Conservation (phyloP, 1,140 invertebrate species). For the Thereuonema tuberculata region DNA sequence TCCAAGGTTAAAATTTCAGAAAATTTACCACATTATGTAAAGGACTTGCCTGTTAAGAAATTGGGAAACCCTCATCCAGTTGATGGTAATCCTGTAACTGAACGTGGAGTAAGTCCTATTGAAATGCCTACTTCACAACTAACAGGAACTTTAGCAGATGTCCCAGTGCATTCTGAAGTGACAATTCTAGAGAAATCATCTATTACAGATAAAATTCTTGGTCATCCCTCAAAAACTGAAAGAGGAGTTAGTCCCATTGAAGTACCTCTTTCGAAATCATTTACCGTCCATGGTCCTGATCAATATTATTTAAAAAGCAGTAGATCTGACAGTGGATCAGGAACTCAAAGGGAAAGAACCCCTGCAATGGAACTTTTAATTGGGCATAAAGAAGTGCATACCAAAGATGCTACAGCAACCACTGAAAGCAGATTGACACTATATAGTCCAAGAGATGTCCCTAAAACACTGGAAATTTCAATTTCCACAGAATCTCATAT, state of each 20-base stretch:
- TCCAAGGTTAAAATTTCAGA: too few species aligned
- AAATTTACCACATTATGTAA: too few species aligned
- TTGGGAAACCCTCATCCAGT: not conserved
- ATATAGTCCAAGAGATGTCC: slow-evolving; percentile 31
- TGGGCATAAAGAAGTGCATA: slow-evolving; percentile 37
- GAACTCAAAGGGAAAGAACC: too few species aligned
- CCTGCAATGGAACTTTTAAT: slow-evolving; percentile 37
- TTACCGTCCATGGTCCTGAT: not conserved
- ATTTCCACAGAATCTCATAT: slow-evolving; percentile 39
- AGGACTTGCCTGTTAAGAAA: too few species aligned
- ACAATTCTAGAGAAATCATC: too few species aligned
- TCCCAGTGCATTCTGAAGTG: too few species aligned
- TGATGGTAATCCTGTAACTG: too few species aligned
- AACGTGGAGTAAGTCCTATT: too few species aligned
- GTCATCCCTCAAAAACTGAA: not conserved
- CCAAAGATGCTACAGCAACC: slow-evolving; percentile 34
- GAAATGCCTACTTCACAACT: too few species aligned
- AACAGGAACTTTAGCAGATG: too few species aligned
- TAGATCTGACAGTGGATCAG: too few species aligned
- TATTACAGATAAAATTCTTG: not conserved
- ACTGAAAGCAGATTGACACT: slow-evolving; percentile 37
- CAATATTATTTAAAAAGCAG: not conserved
- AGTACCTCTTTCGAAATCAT: not conserved
- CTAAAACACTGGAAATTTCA: slow-evolving; percentile 33
- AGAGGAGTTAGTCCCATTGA: not conserved